Evolutionary conservation across 1,140 invertebrate species (phyloP), one percentile per base, ranked within the genome.

Genomic region (Zaprionus capensis): DNA sequence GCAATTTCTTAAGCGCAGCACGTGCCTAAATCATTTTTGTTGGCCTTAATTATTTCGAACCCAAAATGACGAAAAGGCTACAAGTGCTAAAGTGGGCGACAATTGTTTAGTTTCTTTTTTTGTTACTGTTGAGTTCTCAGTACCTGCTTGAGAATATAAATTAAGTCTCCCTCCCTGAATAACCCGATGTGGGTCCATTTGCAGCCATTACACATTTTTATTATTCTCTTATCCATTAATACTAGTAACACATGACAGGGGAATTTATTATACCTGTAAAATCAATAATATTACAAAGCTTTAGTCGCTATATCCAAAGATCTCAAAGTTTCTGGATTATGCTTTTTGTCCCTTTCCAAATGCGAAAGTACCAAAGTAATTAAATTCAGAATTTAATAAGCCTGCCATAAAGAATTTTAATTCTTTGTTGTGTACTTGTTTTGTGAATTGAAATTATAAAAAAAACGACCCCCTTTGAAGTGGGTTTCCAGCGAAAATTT

Each of bases 1-100:
- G 75, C 69, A 84, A 90, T 88, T 88, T 90, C 81, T 81, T 90
- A 74, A 84, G 73, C 69, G 58, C 84, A 88, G 85, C 85, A 88
- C 84, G 84, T 88, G 85, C 78, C 76, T 70, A 71, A 88, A 81
- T 81, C 75, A 69, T 78, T 88, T 84, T 71, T 69, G 68, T 62
- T 74, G 66, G 66, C 69, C 71, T 84, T 88, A 88, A 88, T 88
- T 88, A 88, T 85, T 90, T 76, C 68, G 36, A 84, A 71, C 88
- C 81, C 81, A 74, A 76, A 81, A 84, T 76, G 78, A 78, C 84
- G 41, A 78, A 82, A 87, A 78, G 68, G 51, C 58, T 62, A 63
- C 56, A 66, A 75, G 62, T 57, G 55, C 77, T 49, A 62, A 61
- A 81, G 26, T 72, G 75, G 53, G 49, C 20, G 55, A 66, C 65